These are phyloP conservation scores for Drosophila kuntzei DNA, from an alignment of 2,888 invertebrate genomes.

Conservation along the genomic window DNA sequence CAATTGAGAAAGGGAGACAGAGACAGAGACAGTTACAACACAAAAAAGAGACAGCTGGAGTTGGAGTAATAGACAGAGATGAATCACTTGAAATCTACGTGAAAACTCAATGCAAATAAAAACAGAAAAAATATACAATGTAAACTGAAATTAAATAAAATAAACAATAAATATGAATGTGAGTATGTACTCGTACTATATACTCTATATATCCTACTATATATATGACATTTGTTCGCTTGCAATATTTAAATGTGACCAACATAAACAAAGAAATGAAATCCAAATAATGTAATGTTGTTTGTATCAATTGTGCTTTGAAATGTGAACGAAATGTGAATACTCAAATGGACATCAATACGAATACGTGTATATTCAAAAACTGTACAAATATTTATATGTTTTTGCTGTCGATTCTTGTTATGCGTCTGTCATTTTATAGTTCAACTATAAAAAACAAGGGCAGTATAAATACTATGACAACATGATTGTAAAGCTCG, in stretches of 20 bases:
- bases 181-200: neutral
- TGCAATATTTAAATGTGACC: constrained; percentile 24
- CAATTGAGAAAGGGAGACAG: constrained; percentile 1
- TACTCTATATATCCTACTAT: neutral
- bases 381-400: constrained; percentile 36
- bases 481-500: constrained; percentile 6
- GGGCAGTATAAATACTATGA: constrained; percentile 5
- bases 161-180: constrained; percentile 3
- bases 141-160: constrained; percentile 4
- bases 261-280: constrained; percentile 9
- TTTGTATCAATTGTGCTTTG: constrained; percentile 11
- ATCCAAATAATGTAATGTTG: neutral
- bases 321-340: constrained; percentile 3
- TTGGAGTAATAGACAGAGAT: neutral
- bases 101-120: constrained; percentile 9
- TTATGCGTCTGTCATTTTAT: constrained; percentile 46
- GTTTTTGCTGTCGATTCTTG: constrained; percentile 3
- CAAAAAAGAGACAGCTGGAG: neutral
- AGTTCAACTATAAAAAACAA: constrained; percentile 16
- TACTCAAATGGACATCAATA: constrained; percentile 18
- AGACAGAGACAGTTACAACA: neutral
- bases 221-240: neutral
- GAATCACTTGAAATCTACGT: neutral
- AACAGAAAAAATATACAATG: constrained; percentile 4
- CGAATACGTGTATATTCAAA: neutral